phyloP scores from a whole-genome alignment of 2,797 vertebrate genomes.

The Heteromormyrus szaboi region DNA sequence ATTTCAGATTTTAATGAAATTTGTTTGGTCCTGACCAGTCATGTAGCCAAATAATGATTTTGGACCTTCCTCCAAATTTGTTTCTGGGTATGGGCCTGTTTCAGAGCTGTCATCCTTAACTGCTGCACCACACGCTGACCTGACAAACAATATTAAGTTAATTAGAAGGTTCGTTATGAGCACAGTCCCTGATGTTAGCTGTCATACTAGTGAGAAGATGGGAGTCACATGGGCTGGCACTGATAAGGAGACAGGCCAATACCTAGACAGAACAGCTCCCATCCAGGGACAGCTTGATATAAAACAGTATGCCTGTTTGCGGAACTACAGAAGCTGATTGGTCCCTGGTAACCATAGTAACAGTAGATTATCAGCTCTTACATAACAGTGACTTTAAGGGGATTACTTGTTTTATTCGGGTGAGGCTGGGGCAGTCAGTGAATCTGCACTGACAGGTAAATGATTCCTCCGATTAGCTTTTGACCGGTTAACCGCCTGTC shows the following conservation, averaged over 20 bases:
- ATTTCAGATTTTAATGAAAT: neutral
- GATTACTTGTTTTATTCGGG: neutral
- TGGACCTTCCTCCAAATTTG: neutral
- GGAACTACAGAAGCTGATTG: neutral
- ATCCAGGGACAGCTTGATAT: slow-evolving; percentile 5
- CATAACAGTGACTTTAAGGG: slow-evolving; percentile 1
- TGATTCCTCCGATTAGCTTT: neutral
- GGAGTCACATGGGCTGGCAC: neutral
- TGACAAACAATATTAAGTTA: neutral
- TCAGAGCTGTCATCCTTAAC: neutral
- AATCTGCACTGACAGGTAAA: neutral
- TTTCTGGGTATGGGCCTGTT: neutral
- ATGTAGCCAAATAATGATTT: neutral
- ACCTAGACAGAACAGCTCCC: neutral
- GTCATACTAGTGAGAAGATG: neutral
- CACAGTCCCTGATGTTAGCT: neutral
- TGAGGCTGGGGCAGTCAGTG: neutral
- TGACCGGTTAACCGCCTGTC: neutral
- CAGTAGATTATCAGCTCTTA: slow-evolving; percentile 11
- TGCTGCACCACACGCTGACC: neutral
- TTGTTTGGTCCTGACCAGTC: neutral
- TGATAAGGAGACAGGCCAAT: neutral
- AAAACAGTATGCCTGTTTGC: neutral
- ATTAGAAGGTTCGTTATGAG: neutral
- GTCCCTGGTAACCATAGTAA: slow-evolving; percentile 5